Evolutionary conservation across 1,140 invertebrate genomes (phyloP).

Genomic region (Homarus americanus): DNA sequence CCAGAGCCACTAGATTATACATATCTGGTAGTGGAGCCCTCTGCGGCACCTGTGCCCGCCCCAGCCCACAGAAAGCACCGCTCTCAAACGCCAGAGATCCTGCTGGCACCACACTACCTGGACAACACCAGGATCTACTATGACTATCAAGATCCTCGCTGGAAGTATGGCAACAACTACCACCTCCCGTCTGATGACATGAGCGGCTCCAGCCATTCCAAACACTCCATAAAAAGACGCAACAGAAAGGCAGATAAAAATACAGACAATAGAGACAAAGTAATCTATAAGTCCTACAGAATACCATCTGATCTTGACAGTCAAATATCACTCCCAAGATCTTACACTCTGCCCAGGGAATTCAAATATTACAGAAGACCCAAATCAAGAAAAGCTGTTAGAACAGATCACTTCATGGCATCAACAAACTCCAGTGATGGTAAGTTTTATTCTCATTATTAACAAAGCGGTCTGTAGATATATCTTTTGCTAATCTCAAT

Average conservation of each 20-base stretch:
- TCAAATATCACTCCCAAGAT: constrained; percentile 88
- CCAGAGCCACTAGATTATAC: constrained; percentile 77
- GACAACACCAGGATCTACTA: constrained; percentile 78
- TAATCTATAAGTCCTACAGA: constrained; percentile 80
- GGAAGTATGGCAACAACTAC: constrained; percentile 76
- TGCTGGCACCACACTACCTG: constrained; percentile 86
- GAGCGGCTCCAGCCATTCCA: constrained; percentile 70
- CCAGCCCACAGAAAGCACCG: constrained; percentile 77
- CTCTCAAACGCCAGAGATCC: constrained; percentile 86
- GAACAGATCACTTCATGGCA: constrained; percentile 84
- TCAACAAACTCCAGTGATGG: constrained; percentile 92
- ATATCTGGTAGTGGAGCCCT: constrained; percentile 64
- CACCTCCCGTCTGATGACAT: constrained; percentile 74
- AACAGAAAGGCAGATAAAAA: constrained; percentile 66
- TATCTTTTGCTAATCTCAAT: too few relatives aligned
- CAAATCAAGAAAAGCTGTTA: constrained; percentile 80
- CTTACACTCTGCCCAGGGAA: constrained; percentile 90
- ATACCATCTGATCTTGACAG: constrained; percentile 86
- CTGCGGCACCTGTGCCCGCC: constrained; percentile 69
- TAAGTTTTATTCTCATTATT: constrained; percentile 76
- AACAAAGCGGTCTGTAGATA: too few relatives aligned
- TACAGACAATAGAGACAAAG: constrained; percentile 75
- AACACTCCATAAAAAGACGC: constrained; percentile 59
- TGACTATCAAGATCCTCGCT: constrained; percentile 77
- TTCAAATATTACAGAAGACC: constrained; percentile 88